Evolutionary conservation across 2,113 vertebrate species (phyloP).

Genomic region (Ginglymostoma cirratum): DNA sequence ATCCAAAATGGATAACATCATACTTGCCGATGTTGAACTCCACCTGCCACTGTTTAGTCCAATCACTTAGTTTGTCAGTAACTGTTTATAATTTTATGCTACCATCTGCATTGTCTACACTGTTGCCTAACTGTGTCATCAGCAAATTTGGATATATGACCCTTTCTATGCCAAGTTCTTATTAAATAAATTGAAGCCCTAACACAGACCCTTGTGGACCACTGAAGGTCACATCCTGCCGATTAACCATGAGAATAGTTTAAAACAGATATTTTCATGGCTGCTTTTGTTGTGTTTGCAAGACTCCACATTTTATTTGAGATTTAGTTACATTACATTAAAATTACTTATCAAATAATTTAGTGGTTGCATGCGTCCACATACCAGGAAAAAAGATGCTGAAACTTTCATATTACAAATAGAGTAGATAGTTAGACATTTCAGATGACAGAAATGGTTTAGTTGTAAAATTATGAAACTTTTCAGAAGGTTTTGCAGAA

Average conservation of each 20-base stretch:
- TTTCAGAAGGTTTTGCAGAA: background rate
- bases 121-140: too few relatives aligned
- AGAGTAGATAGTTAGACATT: background rate
- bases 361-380: background rate
- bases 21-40: too few relatives aligned
- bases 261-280: background rate
- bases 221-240: too few relatives aligned
- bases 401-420: background rate
- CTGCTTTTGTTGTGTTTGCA: background rate
- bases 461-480: conserved; percentile 26
- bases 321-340: background rate
- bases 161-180: too few relatives aligned
- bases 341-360: conserved; percentile 28
- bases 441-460: background rate
- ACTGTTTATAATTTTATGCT: too few relatives aligned
- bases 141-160: too few relatives aligned
- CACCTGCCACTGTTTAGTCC: too few relatives aligned
- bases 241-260: background rate
- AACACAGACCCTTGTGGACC: too few relatives aligned
- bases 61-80: too few relatives aligned
- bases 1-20: too few relatives aligned
- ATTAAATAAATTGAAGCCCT: too few relatives aligned
- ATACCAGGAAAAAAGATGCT: background rate
- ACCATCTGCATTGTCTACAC: too few relatives aligned
- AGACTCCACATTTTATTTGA: conserved; percentile 8